Conservation (phyloP, 2,797 vertebrate species). For the Adrianichthys oophorus region DNA sequence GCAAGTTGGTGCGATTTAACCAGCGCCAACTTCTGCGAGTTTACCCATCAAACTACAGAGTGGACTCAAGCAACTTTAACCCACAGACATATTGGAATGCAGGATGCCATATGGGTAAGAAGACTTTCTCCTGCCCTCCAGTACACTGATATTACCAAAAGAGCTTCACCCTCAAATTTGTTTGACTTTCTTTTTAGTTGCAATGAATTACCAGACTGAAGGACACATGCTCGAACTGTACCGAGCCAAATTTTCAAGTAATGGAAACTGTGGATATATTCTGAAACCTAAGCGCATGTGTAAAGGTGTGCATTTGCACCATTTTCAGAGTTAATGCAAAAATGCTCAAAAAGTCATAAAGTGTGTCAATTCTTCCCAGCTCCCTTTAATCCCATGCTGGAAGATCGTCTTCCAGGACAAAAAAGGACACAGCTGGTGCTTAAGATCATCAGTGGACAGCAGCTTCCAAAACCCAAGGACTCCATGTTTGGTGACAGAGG, state of each 20-base stretch:
- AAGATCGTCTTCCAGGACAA: conserved; percentile 87
- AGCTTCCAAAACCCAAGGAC: conserved; percentile 94
- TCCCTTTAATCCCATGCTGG: conserved; percentile 89
- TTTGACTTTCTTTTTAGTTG: conserved; percentile 74
- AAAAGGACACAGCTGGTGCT: conserved; percentile 90
- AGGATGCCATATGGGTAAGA: conserved; percentile 92
- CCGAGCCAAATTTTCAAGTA: conserved; percentile 89
- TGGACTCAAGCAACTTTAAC: conserved; percentile 97
- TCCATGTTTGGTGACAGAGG: conserved; percentile 96
- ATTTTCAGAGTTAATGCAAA: neutral
- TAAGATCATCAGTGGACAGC: conserved; percentile 95
- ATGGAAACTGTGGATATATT: conserved; percentile 92
- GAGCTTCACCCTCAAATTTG: conserved; percentile 6
- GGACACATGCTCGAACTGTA: conserved; percentile 93
- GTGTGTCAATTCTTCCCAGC: conserved; percentile 62
- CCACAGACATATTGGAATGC: conserved; percentile 96
- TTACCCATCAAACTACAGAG: conserved; percentile 92
- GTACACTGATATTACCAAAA: neutral
- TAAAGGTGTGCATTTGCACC: conserved; percentile 79
- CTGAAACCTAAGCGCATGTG: conserved; percentile 91
- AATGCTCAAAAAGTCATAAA: neutral
- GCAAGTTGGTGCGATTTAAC: conserved; percentile 88
- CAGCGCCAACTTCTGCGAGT: conserved; percentile 92
- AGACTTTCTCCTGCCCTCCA: neutral
- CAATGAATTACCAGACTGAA: conserved; percentile 95